Evolutionary conservation across 2,888 invertebrate species (phyloP).

Genomic region (Phengaris arion): DNA sequence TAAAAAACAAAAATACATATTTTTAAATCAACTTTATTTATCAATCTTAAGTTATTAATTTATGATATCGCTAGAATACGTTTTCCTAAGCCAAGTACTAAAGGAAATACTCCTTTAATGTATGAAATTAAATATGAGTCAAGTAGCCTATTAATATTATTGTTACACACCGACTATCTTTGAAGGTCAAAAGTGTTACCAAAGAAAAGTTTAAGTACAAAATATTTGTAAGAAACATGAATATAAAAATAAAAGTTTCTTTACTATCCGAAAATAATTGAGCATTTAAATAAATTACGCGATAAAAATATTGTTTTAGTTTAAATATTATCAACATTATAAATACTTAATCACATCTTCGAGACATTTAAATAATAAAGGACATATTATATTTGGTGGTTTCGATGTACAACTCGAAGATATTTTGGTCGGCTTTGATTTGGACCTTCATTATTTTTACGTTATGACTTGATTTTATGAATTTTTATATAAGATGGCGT

Average conservation of each 20-base stretch:
- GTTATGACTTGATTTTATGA: not conserved
- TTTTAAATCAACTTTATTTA: too few species aligned
- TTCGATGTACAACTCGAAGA: not conserved
- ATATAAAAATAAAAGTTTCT: constrained; percentile 22
- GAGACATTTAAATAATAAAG: not conserved
- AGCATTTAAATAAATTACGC: constrained; percentile 19
- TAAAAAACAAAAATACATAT: too few species aligned
- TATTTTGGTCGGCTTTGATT: not conserved
- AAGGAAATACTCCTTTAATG: too few species aligned
- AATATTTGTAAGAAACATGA: constrained; percentile 3
- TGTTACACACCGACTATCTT: not conserved
- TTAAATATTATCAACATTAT: not conserved
- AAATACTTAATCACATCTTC: constrained; percentile 10
- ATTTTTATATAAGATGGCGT: not conserved
- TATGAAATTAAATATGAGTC: too few species aligned
- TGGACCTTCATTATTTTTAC: not conserved
- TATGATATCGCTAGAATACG: too few species aligned
- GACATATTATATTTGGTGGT: not conserved
- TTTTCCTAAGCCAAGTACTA: too few species aligned
- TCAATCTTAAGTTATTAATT: too few species aligned
- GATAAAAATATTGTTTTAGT: constrained; percentile 14
- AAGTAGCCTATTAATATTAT: not conserved
- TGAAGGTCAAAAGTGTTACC: not conserved
- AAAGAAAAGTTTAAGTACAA: constrained; percentile 18
- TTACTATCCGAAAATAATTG: constrained; percentile 22